Percentiles rank a stretch among this genome's conserved stretches.
phyloP scores from a whole-genome alignment of 2,113 vertebrate genomes.

The Dromaius novaehollandiae region DNA sequence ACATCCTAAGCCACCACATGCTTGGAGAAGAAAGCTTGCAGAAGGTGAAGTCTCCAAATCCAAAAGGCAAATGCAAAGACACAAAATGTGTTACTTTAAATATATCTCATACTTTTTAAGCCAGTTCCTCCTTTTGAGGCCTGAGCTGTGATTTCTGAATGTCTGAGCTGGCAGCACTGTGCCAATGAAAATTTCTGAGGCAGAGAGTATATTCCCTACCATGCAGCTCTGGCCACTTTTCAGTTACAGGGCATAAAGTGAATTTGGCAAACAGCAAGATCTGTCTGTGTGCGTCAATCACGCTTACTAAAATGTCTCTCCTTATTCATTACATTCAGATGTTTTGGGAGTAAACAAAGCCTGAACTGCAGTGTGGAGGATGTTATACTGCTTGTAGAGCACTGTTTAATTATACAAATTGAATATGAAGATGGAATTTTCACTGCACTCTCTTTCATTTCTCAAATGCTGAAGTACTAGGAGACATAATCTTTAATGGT shows the following conservation, averaged over 20 bases:
- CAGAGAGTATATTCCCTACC: background rate
- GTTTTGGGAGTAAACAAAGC: slow-evolving; percentile 36
- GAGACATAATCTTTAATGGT: background rate
- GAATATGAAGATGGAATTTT: background rate
- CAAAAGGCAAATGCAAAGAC: background rate
- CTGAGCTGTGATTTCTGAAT: background rate
- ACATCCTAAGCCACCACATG: background rate
- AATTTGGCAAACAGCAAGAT: slow-evolving; percentile 50
- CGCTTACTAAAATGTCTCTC: slow-evolving; percentile 42
- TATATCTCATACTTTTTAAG: background rate
- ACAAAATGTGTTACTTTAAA: background rate
- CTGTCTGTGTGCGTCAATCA: slow-evolving; percentile 48
- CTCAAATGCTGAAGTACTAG: background rate
- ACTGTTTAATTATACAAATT: background rate
- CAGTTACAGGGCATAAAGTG: slow-evolving; percentile 25
- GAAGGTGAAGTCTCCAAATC: background rate
- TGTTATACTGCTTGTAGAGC: background rate
- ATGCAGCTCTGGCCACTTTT: background rate
- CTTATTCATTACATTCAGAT: slow-evolving; percentile 58
- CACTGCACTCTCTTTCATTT: background rate
- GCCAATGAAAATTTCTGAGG: slow-evolving; percentile 6
- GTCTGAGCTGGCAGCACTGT: slow-evolving; percentile 9
- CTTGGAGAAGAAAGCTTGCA: background rate
- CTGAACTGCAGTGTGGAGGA: background rate
- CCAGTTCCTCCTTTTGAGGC: background rate